Evolutionary conservation across 2,888 invertebrate genomes (phyloP).

Genomic region (Imbricaverruca yamaguchii): DNA sequence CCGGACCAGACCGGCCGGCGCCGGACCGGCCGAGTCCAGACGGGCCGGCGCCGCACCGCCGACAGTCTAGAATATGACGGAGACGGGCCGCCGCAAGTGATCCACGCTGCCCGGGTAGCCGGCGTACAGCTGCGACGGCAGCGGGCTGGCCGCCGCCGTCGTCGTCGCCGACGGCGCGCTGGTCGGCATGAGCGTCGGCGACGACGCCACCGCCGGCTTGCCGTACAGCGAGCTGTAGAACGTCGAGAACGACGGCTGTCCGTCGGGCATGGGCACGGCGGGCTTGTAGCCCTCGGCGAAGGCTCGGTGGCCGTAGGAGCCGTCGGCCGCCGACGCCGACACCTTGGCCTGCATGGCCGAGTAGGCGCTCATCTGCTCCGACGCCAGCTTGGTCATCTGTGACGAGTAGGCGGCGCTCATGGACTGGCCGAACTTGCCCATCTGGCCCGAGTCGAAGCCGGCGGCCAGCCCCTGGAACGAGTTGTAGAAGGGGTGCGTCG

Average conservation of each 20-base stretch:
- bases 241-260: conserved; percentile 37
- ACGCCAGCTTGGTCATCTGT: neutral
- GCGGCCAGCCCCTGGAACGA: conserved; percentile 25
- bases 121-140: conserved; percentile 51
- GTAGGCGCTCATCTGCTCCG: conserved; percentile 51
- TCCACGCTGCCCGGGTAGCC: conserved; percentile 75
- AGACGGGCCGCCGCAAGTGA: conserved; percentile 53
- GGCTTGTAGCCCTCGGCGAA: conserved; percentile 45
- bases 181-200: conserved; percentile 28
- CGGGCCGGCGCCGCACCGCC: neutral
- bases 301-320: conserved; percentile 64
- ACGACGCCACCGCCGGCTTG: conserved; percentile 32
- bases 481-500: conserved; percentile 31
- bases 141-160: conserved; percentile 57
- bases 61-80: conserved; percentile 55
- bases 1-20: no score
- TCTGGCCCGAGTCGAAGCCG: conserved; percentile 32
- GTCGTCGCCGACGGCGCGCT: conserved; percentile 48
- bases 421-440: conserved; percentile 30
- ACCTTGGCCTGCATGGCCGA: conserved; percentile 51
- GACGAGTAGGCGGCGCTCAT: conserved; percentile 25
- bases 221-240: conserved; percentile 61
- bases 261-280: conserved; percentile 28
- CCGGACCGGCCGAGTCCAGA: no score
- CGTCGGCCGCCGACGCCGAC: conserved; percentile 58